Percentiles rank a stretch among this genome's conserved stretches.
These are phyloP conservation scores for Amazona ochrocephala DNA, from an alignment of 2,797 vertebrate genomes.

Conservation along the genomic window DNA sequence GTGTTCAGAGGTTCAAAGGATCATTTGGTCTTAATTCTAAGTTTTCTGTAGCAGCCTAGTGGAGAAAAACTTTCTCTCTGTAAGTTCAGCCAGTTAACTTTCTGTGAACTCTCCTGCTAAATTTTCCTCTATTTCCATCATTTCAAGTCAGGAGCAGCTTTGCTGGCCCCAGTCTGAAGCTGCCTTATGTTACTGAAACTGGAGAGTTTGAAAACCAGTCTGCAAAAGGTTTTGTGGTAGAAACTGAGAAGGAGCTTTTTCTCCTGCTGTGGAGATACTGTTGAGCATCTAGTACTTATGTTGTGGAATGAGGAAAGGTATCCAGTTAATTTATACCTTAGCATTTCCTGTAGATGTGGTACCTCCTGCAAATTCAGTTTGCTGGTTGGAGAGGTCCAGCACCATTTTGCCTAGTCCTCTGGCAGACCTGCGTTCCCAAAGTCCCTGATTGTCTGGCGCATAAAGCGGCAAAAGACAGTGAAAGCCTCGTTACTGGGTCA, in stretches of 20 bases:
- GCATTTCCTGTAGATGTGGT: not conserved
- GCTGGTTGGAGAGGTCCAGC: not conserved
- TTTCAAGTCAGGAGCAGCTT: not conserved
- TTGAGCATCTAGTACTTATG: no score
- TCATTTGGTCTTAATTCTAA: not conserved
- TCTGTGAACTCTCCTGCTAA: slow-evolving; percentile 18
- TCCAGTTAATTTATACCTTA: not conserved
- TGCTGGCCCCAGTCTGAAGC: not conserved
- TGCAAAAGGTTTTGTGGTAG: not conserved
- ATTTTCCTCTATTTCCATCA: not conserved
- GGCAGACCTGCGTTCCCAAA: not conserved
- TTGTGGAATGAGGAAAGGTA: not conserved
- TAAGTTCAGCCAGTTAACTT: slow-evolving; percentile 47
- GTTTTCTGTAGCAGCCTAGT: not conserved
- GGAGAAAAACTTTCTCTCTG: not conserved
- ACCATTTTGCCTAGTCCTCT: not conserved
- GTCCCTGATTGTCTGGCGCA: not conserved
- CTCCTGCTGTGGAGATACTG: not conserved
- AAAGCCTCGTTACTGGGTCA: not conserved
- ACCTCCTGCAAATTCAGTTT: not conserved
- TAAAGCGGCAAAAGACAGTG: not conserved
- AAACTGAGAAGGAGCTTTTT: not conserved
- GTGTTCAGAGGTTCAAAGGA: not conserved
- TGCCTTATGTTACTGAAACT: not conserved
- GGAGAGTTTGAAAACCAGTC: not conserved